These are phyloP conservation scores for Ascaphus truei DNA, from an alignment of 2,113 vertebrate species.

Conservation along the genomic window DNA sequence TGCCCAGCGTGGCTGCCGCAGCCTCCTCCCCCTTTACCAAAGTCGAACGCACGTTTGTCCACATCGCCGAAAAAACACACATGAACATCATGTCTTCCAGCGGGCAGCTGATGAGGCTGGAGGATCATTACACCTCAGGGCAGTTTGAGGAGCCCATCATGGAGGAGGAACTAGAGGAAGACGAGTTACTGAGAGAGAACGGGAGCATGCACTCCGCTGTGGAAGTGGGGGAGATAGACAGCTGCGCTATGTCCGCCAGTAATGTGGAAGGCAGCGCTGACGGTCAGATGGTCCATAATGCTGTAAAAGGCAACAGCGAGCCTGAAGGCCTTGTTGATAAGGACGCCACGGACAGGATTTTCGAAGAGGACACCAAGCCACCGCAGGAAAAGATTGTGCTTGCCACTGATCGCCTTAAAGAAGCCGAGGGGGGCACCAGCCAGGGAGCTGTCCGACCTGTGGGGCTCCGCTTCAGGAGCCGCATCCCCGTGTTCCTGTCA, in stretches of 20 bases:
- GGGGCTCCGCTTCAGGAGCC: conserved; percentile 64
- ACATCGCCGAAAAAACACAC: conserved; percentile 91
- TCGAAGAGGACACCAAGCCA: conserved; percentile 45
- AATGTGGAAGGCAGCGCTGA: conserved; percentile 43
- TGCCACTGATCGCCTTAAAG: conserved; percentile 41
- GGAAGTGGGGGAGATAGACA: conserved; percentile 50
- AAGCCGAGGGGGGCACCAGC: not conserved
- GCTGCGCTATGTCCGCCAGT: conserved; percentile 40
- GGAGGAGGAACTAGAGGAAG: conserved; percentile 51
- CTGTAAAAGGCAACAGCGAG: conserved; percentile 40
- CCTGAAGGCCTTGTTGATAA: conserved; percentile 40
- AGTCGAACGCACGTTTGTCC: conserved; percentile 92
- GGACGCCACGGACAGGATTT: not conserved
- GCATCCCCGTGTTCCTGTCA: conserved; percentile 82
- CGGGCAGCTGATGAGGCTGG: conserved; percentile 60
- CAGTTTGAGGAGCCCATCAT: conserved; percentile 53
- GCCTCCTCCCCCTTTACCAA: conserved; percentile 91
- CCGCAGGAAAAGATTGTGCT: conserved; percentile 23
- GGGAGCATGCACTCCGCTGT: conserved; percentile 44
- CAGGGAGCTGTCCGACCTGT: conserved; percentile 40
- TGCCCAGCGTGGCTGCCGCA: conserved; percentile 53
- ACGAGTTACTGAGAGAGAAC: conserved; percentile 41
- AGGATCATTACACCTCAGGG: conserved; percentile 54
- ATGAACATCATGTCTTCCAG: conserved; percentile 90
- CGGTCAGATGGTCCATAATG: conserved; percentile 37